Evolutionary conservation across 37 sponge, comb jelly and placozoan genomes (phyloP), one percentile per base, ranked within the genome.

Genomic region (Amphimedon queenslandica): DNA sequence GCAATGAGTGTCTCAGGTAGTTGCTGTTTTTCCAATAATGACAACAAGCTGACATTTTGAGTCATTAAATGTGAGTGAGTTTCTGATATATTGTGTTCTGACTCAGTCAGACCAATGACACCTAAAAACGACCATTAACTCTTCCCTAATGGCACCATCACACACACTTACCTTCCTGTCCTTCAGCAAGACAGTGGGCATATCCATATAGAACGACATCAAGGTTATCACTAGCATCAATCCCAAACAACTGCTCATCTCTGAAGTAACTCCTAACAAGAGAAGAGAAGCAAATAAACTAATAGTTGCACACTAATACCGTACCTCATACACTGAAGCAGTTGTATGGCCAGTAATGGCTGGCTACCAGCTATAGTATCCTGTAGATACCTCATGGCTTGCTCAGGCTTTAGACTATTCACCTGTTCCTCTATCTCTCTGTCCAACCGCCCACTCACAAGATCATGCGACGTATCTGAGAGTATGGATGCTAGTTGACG

Each of bases 191-290:
- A 42, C 63, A 82, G 11, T 55, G 67, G 24, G 91, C 86, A 32
- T 82, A 90, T 40, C 81, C 61, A 66, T 63, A 90, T 69, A 90
- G 76, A 40, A 90, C 42, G n/a, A 77, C 82, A 57, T 81, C 79
- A 34, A 82, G 42, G 42, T 90, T 87, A 58, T 90, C 87, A 23
- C 77, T 87, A 5, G 80, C 83, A 24, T 25, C 31, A 2, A 51
- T 37, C 8, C 91, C 91, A 55, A 90, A 72, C 55, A 77, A 64
- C 25, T 67, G 79, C 64, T 77, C 75, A 21, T 57, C 60, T 40
- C 67, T 78, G 74, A 78, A 82, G 40, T 74, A 68, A 31, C 73
- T 78, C 60, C 89, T 82, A 42, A n/a, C n/a, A n/a, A n/a, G n/a
- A n/a, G n/a, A n/a, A n/a, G 2, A 58, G 43, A n/a, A n/a, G 23